These are phyloP conservation scores for Lochmaea crataegi DNA, from an alignment of 2,888 invertebrate genomes.

Conservation along the genomic window DNA sequence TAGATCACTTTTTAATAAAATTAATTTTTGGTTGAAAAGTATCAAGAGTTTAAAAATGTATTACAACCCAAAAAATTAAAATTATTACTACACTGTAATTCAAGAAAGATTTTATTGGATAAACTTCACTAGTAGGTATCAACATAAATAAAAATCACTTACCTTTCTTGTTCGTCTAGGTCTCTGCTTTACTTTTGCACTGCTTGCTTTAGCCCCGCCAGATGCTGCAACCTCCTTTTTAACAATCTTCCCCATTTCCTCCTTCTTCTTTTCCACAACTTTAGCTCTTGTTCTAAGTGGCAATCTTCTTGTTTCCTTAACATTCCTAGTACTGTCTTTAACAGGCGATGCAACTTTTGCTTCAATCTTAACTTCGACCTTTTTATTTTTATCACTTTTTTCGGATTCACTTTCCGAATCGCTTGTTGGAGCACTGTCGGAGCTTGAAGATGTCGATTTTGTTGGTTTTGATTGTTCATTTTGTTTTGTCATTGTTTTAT, in stretches of 20 bases:
- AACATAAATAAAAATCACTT: conserved; percentile 41
- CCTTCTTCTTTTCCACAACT: conserved; percentile 60
- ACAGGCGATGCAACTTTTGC: conserved; percentile 22
- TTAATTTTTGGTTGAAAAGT: too few species aligned
- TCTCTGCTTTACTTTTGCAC: conserved; percentile 43
- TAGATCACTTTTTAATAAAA: too few species aligned
- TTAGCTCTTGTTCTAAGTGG: conserved; percentile 61
- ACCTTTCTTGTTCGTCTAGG: conserved; percentile 54
- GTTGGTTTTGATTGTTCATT: conserved; percentile 53
- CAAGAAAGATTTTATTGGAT: neutral
- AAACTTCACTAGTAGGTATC: too few species aligned
- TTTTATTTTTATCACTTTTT: conserved; percentile 39
- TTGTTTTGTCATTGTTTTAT: conserved; percentile 61
- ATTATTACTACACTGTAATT: neutral
- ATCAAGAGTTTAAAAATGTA: neutral
- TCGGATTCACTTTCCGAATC: conserved; percentile 63
- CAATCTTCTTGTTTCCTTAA: conserved; percentile 49
- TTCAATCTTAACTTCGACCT: conserved; percentile 21
- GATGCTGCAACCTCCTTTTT: conserved; percentile 51
- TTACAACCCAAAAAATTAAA: too few species aligned
- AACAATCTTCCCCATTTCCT: conserved; percentile 38
- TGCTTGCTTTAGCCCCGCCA: conserved; percentile 61
- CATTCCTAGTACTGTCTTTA: conserved; percentile 36
- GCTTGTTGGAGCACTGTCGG: conserved; percentile 62
- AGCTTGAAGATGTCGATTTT: conserved; percentile 67